Evolutionary conservation across 2,888 invertebrate species (phyloP).

Genomic region (Emmelina monodactyla): DNA sequence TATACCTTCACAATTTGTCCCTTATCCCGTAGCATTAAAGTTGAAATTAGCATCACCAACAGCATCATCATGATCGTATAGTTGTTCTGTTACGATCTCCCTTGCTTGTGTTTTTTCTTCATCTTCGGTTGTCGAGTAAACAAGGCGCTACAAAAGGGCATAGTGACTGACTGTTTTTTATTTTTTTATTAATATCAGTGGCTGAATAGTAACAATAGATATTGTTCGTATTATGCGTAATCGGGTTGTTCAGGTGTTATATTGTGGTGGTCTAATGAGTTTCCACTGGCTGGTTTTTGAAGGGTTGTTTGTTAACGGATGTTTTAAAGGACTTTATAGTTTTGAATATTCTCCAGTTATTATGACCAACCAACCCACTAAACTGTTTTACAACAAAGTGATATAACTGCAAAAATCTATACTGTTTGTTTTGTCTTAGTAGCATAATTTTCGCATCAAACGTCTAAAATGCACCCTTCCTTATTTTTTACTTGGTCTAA

Average conservation of each 20-base stretch:
- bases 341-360: too few relatives aligned
- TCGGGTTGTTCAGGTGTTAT: slow-evolving; percentile 57
- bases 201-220: slow-evolving; percentile 53
- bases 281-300: neutral
- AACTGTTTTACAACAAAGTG: too few relatives aligned
- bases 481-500: too few relatives aligned
- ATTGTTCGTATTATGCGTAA: slow-evolving; percentile 52
- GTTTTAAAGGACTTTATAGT: neutral
- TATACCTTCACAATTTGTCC: slow-evolving; percentile 18
- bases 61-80: neutral
- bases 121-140: slow-evolving; percentile 51
- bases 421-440: too few relatives aligned
- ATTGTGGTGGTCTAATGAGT: slow-evolving; percentile 26
- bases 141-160: slow-evolving; percentile 44
- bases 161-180: slow-evolving; percentile 50
- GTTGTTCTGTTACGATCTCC: slow-evolving; percentile 37
- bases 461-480: too few relatives aligned
- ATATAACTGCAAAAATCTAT: too few relatives aligned
- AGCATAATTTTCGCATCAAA: too few relatives aligned
- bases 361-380: too few relatives aligned
- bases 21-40: slow-evolving; percentile 19
- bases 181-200: slow-evolving; percentile 56
- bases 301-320: neutral
- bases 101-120: slow-evolving; percentile 36
- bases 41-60: slow-evolving; percentile 19